Evolutionary conservation across 1,140 invertebrate genomes (phyloP), one percentile per base, ranked within the genome.

Genomic region (Aphidius ervi): DNA sequence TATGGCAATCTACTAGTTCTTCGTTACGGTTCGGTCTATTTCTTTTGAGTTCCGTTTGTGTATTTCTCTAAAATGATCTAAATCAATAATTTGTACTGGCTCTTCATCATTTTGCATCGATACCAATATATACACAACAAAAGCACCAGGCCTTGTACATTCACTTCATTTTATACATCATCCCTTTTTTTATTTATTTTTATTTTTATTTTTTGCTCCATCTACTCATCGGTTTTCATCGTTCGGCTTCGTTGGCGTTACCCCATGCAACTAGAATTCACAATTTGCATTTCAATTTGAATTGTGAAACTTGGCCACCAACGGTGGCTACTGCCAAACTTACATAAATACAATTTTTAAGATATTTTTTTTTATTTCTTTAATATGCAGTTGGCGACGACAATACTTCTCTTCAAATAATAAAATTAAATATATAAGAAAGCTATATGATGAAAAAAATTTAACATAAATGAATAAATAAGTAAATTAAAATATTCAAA

Each of bases 201-300:
- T 45, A 31, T 23, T 46, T 54, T 39, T 49, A n/a, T n/a, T 56
- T 42, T 54, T 56, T 42, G 46, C 59, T 50, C 57, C 56, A 53
- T 31, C 41, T 40, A 61, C 61, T 70, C 67, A 64, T 59, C 73
- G 68, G 68, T 68, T 73, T 67, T 16, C 16, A 16, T 16, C 16
- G 16, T 16, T 16, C 16, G 16, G 16, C 16, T 16, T 16, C 16
- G 16, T 16, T 16, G 16, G 72, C 72, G 72, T 75, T 75, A 75
- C 70, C 68, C 71, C 71, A 70, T 75, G 74, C 72, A 74, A 74
- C 69, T 68, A 69, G 74, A 70, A 78, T 75, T 70, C 65, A 65
- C 70, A 70, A 79, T 79, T 79, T 78, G 77, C 77, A 78, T 79
- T 79, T 79, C 77, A 77, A 77, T 79, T 79, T 70, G 16, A 16